Evolutionary conservation across 2,113 vertebrate genomes (phyloP).

Genomic region (Tauraco erythrolophus): DNA sequence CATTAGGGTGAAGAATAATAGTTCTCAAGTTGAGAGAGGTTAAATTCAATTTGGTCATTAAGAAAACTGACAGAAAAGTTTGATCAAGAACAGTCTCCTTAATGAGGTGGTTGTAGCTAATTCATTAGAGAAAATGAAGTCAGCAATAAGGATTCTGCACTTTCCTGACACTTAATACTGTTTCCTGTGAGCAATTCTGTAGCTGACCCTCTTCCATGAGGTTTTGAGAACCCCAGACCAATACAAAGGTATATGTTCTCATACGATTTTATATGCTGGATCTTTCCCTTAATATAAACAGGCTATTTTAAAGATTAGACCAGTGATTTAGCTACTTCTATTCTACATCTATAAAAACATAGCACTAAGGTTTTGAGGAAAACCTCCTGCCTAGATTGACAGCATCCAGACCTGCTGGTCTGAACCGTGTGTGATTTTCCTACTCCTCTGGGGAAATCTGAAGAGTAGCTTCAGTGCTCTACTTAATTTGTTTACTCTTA

Average conservation of each 20-base stretch:
- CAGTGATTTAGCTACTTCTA: neutral
- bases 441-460: neutral
- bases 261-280: neutral
- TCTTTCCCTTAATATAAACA: neutral
- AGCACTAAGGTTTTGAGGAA: neutral
- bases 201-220: neutral
- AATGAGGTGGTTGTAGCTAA: neutral
- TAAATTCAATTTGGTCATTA: slow-evolving; percentile 23
- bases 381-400: neutral
- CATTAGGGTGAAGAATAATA: neutral
- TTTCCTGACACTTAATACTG: neutral
- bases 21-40: neutral
- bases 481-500: slow-evolving; percentile 33
- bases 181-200: neutral
- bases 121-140: neutral
- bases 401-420: neutral
- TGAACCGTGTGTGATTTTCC: neutral
- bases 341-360: neutral
- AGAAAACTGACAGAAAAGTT: slow-evolving; percentile 38
- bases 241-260: neutral
- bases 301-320: neutral
- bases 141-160: neutral
- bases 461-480: neutral
- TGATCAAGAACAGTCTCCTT: neutral
- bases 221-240: neutral